Evolutionary conservation across 1,140 invertebrate genomes (phyloP).

Genomic region (Drosophila funebris): DNA sequence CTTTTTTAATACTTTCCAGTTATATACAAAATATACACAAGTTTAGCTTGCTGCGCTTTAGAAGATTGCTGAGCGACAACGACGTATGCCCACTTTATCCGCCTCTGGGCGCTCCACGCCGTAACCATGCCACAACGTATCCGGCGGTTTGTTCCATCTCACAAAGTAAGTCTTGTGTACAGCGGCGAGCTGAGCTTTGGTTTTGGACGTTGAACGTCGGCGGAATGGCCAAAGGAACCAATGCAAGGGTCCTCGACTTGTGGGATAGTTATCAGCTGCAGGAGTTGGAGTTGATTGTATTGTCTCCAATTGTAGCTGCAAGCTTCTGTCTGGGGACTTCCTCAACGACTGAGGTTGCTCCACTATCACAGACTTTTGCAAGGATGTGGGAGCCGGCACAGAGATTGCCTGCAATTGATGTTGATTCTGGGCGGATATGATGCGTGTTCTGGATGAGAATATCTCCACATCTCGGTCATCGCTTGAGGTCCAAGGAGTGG

Average conservation of each 20-base stretch:
- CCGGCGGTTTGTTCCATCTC: conserved; percentile 71
- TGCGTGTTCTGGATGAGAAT: conserved; percentile 39
- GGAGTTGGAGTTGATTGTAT: conserved; percentile 27
- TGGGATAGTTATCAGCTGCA: not conserved
- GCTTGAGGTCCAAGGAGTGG: conserved; percentile 5
- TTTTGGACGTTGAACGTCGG: conserved; percentile 19
- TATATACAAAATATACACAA: conserved; percentile 44
- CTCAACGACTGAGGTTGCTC: conserved; percentile 40
- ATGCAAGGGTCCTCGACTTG: conserved; percentile 42
- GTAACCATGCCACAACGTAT: conserved; percentile 65
- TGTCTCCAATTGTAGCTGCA: conserved; percentile 51
- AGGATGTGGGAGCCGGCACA: not conserved
- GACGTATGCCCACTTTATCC: conserved; percentile 40
- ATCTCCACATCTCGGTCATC: conserved; percentile 27
- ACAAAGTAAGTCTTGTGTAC: conserved; percentile 80
- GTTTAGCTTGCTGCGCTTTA: conserved; percentile 22
- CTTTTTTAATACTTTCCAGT: not conserved
- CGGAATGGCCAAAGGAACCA: conserved; percentile 75
- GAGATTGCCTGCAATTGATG: conserved; percentile 3
- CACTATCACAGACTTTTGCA: conserved; percentile 38
- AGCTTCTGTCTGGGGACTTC: not conserved
- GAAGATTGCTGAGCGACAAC: conserved; percentile 71
- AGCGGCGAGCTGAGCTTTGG: conserved; percentile 44
- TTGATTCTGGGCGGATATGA: conserved; percentile 3
- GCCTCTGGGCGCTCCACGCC: conserved; percentile 46